Evolutionary conservation across 2,888 invertebrate species (phyloP).

Genomic region (Epicampocera succincta): DNA sequence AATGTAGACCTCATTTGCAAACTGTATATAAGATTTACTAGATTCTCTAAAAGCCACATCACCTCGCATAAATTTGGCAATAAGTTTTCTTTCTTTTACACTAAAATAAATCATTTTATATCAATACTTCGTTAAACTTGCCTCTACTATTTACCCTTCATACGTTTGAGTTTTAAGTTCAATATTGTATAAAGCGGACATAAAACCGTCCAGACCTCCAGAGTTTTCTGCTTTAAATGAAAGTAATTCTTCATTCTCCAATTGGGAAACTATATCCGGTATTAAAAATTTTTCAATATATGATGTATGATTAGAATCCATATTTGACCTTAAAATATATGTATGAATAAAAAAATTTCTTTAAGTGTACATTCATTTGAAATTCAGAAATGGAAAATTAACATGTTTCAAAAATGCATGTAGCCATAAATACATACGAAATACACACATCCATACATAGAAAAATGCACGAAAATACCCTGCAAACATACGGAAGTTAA

Average conservation of each 20-base stretch:
- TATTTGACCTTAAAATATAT: constrained; percentile 2
- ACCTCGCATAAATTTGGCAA: constrained; percentile 81
- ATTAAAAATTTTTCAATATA: constrained; percentile 76
- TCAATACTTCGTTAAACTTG: not conserved
- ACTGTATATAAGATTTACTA: constrained; percentile 78
- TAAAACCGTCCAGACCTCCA: constrained; percentile 79
- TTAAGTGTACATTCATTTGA: not conserved
- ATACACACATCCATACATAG: too few relatives aligned
- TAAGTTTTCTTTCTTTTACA: constrained; percentile 70
- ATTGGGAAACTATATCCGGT: constrained; percentile 74
- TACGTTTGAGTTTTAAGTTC: constrained; percentile 71
- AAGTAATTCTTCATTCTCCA: constrained; percentile 72
- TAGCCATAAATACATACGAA: too few relatives aligned
- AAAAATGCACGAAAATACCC: too few relatives aligned
- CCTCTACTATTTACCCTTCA: constrained; percentile 64
- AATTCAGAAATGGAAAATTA: not conserved
- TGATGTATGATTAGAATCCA: constrained; percentile 70
- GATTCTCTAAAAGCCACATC: constrained; percentile 75
- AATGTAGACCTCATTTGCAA: constrained; percentile 78
- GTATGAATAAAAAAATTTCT: not conserved
- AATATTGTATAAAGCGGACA: constrained; percentile 78
- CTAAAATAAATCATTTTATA: constrained; percentile 55
- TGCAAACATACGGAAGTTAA: too few relatives aligned
- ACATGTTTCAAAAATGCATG: too few relatives aligned
- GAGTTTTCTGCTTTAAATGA: constrained; percentile 73